Evolutionary conservation across 2,113 vertebrate species (phyloP).

Genomic region (Gymnarchus niloticus): DNA sequence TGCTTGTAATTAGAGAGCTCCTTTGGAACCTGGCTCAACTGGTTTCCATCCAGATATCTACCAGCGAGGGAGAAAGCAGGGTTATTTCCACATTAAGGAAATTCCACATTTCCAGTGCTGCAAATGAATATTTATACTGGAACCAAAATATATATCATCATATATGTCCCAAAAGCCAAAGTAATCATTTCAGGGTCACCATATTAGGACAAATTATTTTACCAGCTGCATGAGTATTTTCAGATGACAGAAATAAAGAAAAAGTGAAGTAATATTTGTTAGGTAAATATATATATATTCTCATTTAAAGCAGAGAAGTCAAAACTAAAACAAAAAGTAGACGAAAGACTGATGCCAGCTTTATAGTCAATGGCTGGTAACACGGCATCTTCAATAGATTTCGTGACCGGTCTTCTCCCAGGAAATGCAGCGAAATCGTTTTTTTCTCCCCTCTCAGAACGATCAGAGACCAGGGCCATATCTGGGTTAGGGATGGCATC

Average conservation of each 20-base stretch:
- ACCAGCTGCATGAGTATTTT: slow-evolving; percentile 29
- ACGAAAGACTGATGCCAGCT: not conserved
- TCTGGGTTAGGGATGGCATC: not conserved
- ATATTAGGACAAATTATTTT: slow-evolving; percentile 26
- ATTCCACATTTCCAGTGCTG: slow-evolving; percentile 54
- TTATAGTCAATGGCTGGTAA: not conserved
- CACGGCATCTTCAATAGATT: not conserved
- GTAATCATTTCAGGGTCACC: slow-evolving; percentile 15
- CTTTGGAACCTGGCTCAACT: slow-evolving; percentile 89
- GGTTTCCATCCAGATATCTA: slow-evolving; percentile 97
- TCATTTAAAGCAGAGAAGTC: not conserved
- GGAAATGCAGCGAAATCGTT: too few species aligned
- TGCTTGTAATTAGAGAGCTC: slow-evolving; percentile 95
- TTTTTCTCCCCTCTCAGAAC: not conserved
- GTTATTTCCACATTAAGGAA: slow-evolving; percentile 52
- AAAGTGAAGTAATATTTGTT: not conserved
- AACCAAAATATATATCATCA: slow-evolving; percentile 56
- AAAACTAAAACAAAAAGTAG: not conserved
- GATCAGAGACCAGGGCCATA: not conserved
- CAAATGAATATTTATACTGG: slow-evolving; percentile 48
- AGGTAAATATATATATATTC: slow-evolving; percentile 6
- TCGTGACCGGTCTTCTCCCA: not conserved
- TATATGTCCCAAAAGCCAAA: slow-evolving; percentile 45
- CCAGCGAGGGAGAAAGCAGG: slow-evolving; percentile 32
- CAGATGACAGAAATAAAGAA: not conserved